Conservation (phyloP, 2,888 invertebrate species). For the Phasia obesa region DNA sequence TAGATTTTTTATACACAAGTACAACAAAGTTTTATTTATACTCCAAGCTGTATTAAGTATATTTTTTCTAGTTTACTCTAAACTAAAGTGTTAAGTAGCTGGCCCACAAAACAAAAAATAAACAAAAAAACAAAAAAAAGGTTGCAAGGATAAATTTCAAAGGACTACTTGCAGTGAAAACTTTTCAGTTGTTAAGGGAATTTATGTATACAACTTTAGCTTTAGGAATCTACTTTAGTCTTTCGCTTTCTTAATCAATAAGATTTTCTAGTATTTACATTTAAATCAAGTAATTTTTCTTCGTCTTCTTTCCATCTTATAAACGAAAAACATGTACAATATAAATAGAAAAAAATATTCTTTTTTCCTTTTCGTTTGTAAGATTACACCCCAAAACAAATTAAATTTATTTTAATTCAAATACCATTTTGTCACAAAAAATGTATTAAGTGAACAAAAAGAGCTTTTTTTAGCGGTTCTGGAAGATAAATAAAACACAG, state of each 20-base stretch:
- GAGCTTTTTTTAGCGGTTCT: too few relatives aligned
- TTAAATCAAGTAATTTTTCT: conserved; percentile 37
- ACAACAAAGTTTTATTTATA: not conserved
- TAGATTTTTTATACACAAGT: not conserved
- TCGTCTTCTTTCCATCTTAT: not conserved
- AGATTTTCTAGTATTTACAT: conserved; percentile 63
- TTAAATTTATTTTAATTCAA: conserved; percentile 17
- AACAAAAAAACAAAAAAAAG: not conserved
- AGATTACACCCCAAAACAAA: not conserved
- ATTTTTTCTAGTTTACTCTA: conserved; percentile 5
- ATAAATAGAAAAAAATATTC: not conserved
- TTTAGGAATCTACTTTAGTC: conserved; percentile 45
- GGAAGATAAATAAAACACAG: too few relatives aligned
- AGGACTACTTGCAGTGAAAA: conserved; percentile 48
- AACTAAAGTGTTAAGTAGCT: conserved; percentile 27
- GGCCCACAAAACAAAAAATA: conserved; percentile 1
- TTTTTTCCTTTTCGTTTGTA: not conserved
- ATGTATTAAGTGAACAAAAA: not conserved
- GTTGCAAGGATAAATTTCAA: too few relatives aligned
- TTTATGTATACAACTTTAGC: conserved; percentile 43
- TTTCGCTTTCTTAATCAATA: conserved; percentile 61
- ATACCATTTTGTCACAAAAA: conserved; percentile 1
- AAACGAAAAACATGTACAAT: not conserved
- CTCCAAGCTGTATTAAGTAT: conserved; percentile 6
- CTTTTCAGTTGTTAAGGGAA: conserved; percentile 53